Evolutionary conservation across 1,140 invertebrate genomes (phyloP).

Genomic region (Stenopsyche tienmushanensis): DNA sequence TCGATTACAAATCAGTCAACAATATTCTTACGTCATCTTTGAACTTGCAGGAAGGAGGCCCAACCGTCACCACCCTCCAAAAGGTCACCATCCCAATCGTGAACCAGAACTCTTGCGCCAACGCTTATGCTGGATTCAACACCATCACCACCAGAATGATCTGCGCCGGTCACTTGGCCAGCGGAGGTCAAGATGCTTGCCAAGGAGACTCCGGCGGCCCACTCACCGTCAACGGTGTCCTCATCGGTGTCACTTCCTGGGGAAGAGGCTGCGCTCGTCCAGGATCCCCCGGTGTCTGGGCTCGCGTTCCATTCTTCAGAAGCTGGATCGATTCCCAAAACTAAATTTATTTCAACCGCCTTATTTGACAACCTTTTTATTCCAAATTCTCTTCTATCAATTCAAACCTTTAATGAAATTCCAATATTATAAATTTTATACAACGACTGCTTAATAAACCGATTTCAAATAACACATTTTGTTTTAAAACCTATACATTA

Average conservation of each 20-base stretch:
- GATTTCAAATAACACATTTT: too few species aligned
- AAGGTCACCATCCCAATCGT: conserved; percentile 50
- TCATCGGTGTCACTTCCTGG: conserved; percentile 59
- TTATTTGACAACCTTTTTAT: conserved; percentile 56
- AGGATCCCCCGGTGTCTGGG: conserved; percentile 59
- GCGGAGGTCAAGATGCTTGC: conserved; percentile 47
- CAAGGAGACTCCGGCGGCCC: conserved; percentile 64
- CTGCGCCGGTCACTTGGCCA: conserved; percentile 60
- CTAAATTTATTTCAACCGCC: conserved; percentile 62
- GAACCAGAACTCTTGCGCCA: conserved; percentile 42
- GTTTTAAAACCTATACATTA: too few species aligned
- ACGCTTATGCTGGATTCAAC: conserved; percentile 37
- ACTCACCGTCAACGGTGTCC: conserved; percentile 52
- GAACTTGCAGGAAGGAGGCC: conserved; percentile 6
- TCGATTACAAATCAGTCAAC: neutral
- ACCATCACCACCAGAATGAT: conserved; percentile 64
- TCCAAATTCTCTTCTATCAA: conserved; percentile 48
- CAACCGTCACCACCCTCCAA: conserved; percentile 42
- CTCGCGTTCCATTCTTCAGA: conserved; percentile 55
- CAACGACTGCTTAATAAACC: too few species aligned
- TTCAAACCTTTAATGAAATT: neutral
- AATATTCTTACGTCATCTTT: neutral
- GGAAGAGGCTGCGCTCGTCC: conserved; percentile 52
- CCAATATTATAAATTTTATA: too few species aligned
- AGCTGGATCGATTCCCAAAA: conserved; percentile 50